Conservation (phyloP, 2,888 invertebrate genomes). For the Calameuta filiformis region DNA sequence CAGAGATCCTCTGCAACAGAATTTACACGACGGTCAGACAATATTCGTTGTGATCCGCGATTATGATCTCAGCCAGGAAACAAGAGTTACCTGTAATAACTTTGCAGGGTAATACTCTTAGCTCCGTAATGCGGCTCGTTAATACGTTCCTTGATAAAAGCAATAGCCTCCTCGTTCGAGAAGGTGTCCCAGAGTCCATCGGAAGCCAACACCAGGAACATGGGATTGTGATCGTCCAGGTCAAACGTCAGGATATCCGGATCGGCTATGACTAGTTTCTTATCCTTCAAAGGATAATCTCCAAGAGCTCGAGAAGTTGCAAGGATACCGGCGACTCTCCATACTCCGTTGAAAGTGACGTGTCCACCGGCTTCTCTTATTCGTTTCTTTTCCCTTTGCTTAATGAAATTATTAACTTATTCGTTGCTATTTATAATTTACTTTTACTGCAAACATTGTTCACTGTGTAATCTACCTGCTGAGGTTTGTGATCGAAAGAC, state of each 20-base stretch:
- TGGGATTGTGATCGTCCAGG: conserved; percentile 84
- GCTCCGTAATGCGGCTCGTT: conserved; percentile 91
- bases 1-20: conserved; percentile 78
- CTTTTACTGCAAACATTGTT: neutral
- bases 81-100: conserved; percentile 73
- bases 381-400: conserved; percentile 89
- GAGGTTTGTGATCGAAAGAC: conserved; percentile 97
- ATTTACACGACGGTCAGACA: neutral
- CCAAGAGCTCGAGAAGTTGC: conserved; percentile 95
- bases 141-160: conserved; percentile 86
- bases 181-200: conserved; percentile 98
- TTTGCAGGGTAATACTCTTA: conserved; percentile 89
- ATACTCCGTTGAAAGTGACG: conserved; percentile 94
- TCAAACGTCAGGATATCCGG: conserved; percentile 95
- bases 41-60: neutral
- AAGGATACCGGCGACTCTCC: conserved; percentile 94
- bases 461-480: conserved; percentile 74
- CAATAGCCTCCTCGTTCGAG: conserved; percentile 92
- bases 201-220: conserved; percentile 91
- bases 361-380: conserved; percentile 96
- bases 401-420: conserved; percentile 24
- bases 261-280: conserved; percentile 93
- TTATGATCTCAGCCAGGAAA: neutral
- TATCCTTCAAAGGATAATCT: conserved; percentile 95
- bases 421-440: neutral